Conservation (phyloP, 2,888 invertebrate species). For the Phaonia tiefii region DNA sequence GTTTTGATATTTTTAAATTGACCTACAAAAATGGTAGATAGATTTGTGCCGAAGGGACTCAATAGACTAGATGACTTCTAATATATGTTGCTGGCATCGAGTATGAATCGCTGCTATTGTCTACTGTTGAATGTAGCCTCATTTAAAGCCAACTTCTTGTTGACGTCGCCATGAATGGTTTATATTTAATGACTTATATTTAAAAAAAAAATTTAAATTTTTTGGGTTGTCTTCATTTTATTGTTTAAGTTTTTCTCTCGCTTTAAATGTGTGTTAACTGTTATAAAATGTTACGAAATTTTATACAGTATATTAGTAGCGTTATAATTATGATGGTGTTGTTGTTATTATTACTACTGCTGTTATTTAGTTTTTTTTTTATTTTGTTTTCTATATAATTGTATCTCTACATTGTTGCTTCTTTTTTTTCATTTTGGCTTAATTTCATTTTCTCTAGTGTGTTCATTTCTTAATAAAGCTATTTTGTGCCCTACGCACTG, state of each 20-base stretch:
- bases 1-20: no score
- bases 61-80: no score
- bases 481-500: conserved; percentile 16
- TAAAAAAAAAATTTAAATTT: no score
- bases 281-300: conserved; percentile 62
- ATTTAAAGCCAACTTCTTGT: not conserved
- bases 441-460: not conserved
- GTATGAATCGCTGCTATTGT: no score
- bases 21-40: no score
- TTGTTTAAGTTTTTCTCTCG: conserved; percentile 33
- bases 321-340: not conserved
- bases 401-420: no score
- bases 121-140: not conserved
- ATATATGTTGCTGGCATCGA: no score
- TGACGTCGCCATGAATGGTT: not conserved
- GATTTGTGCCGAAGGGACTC: no score
- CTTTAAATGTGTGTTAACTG: conserved; percentile 63
- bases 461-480: not conserved
- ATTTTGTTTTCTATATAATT: no score
- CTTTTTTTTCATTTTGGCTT: no score
- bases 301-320: conserved; percentile 19
- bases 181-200: conserved; percentile 24
- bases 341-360: not conserved
- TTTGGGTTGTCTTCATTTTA: not conserved
- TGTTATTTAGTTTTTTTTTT: no score